Evolutionary conservation across 2,888 invertebrate genomes (phyloP).

Genomic region (Blastobasis adustella): DNA sequence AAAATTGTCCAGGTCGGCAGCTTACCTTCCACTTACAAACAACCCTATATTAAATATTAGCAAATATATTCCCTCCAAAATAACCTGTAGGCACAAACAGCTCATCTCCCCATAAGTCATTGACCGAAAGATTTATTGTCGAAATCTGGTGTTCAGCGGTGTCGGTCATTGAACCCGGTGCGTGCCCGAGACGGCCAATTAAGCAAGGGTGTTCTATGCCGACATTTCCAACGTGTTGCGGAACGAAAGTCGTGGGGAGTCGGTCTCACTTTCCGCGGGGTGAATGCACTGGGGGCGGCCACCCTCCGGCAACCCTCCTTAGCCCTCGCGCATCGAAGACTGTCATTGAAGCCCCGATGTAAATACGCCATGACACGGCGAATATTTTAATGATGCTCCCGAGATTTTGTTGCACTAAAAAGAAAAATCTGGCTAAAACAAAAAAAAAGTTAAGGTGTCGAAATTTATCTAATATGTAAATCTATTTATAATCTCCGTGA

Average conservation of each 20-base stretch:
- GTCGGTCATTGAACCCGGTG: constrained; percentile 49
- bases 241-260: constrained; percentile 56
- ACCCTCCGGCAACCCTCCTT: constrained; percentile 47
- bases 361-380: constrained; percentile 26
- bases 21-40: too few relatives aligned
- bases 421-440: too few relatives aligned
- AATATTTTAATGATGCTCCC: not conserved
- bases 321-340: constrained; percentile 60
- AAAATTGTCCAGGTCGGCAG: too few relatives aligned
- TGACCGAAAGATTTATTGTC: constrained; percentile 6
- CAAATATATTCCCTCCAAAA: not conserved
- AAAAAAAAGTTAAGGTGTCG: too few relatives aligned
- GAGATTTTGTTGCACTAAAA: too few relatives aligned
- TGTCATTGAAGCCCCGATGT: constrained; percentile 48
- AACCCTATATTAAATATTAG: too few relatives aligned
- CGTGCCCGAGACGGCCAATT: constrained; percentile 61
- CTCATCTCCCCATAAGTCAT: not conserved
- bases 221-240: constrained; percentile 36
- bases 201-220: constrained; percentile 47
- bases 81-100: too few relatives aligned
- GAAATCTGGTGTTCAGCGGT: constrained; percentile 17
- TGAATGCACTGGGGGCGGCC: constrained; percentile 69
- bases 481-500: too few relatives aligned
- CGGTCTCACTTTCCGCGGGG: constrained; percentile 69
- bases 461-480: too few relatives aligned